These are phyloP conservation scores for Diplosoma virens DNA, from an alignment of 23 tunicate genomes.

Conservation along the genomic window DNA sequence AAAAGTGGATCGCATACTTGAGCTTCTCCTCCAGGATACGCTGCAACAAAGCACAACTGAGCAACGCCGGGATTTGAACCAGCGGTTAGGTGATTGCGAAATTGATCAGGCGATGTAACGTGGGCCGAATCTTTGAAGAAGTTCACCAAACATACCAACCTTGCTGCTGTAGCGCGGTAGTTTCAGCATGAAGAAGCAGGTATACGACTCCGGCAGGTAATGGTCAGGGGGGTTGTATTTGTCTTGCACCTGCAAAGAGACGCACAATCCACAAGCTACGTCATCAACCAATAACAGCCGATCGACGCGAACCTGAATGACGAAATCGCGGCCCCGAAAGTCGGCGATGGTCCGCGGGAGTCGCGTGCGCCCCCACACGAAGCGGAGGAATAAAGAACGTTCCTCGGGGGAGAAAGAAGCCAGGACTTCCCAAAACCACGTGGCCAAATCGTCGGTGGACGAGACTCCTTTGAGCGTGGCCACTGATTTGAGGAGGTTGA, in stretches of 20 bases:
- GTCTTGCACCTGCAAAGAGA: conserved; percentile 55
- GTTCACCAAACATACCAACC: conserved; percentile 21
- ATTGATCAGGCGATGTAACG: too few relatives aligned
- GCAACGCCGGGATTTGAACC: too few relatives aligned
- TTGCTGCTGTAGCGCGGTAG: conserved; percentile 76
- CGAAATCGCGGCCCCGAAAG: conserved; percentile 87
- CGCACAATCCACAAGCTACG: neutral
- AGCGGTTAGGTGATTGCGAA: too few relatives aligned
- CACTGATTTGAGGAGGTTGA: conserved; percentile 70
- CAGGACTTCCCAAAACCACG: conserved; percentile 85
- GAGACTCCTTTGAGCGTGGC: conserved; percentile 65
- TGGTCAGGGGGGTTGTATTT: conserved; percentile 87
- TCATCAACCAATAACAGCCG: neutral
- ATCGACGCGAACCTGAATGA: conserved; percentile 53
- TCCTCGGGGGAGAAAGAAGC: conserved; percentile 71
- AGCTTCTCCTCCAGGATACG: conserved; percentile 69
- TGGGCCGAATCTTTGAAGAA: too few relatives aligned
- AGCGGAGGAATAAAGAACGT: conserved; percentile 71
- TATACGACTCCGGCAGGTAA: conserved; percentile 86
- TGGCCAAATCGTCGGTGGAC: conserved; percentile 40
- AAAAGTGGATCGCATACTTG: conserved; percentile 87
- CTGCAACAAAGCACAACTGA: conserved; percentile 29
- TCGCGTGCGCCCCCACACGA: conserved; percentile 93
- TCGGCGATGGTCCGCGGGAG: conserved; percentile 83
- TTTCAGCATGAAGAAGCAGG: conserved; percentile 87